phyloP scores from a whole-genome alignment of 2,888 invertebrate genomes.

The Brachyopa scutellaris region DNA sequence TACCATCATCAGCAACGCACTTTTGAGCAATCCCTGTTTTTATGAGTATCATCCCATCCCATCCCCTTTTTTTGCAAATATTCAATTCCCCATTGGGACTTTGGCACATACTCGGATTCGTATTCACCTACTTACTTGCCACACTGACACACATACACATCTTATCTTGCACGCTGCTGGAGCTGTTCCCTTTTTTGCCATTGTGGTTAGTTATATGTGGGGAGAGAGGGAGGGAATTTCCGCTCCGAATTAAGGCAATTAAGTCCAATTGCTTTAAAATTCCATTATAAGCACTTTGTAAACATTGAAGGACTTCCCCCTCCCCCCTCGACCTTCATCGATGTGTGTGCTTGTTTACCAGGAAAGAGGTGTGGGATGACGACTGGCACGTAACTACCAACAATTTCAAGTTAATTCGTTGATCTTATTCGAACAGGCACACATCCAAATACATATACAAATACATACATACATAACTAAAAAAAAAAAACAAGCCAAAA shows the following conservation, averaged over 20 bases:
- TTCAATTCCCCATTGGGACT: conserved; percentile 34
- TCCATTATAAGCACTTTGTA: conserved; percentile 70
- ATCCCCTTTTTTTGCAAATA: too few relatives aligned
- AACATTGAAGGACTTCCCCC: conserved; percentile 59
- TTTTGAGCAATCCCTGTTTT: too few relatives aligned
- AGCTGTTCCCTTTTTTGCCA: conserved; percentile 8
- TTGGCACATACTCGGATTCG: conserved; percentile 31
- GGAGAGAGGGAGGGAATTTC: conserved; percentile 42
- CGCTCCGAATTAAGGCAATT: conserved; percentile 70
- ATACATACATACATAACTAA: background rate
- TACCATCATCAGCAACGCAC: too few relatives aligned
- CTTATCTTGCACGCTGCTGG: conserved; percentile 32
- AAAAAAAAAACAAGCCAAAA: conserved; percentile 13
- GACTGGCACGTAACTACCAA: conserved; percentile 33
- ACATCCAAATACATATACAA: background rate
- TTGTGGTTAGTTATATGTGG: conserved; percentile 54
- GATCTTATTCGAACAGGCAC: conserved; percentile 66
- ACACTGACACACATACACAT: conserved; percentile 27
- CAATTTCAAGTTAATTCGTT: conserved; percentile 62
- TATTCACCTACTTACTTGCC: conserved; percentile 64
- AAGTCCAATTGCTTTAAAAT: conserved; percentile 72
- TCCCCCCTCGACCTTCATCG: conserved; percentile 32
- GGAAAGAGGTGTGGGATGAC: background rate
- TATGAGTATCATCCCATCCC: too few relatives aligned
- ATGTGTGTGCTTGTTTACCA: background rate